These are phyloP conservation scores for Euura lappo DNA, from an alignment of 1,140 invertebrate genomes.

Conservation along the genomic window DNA sequence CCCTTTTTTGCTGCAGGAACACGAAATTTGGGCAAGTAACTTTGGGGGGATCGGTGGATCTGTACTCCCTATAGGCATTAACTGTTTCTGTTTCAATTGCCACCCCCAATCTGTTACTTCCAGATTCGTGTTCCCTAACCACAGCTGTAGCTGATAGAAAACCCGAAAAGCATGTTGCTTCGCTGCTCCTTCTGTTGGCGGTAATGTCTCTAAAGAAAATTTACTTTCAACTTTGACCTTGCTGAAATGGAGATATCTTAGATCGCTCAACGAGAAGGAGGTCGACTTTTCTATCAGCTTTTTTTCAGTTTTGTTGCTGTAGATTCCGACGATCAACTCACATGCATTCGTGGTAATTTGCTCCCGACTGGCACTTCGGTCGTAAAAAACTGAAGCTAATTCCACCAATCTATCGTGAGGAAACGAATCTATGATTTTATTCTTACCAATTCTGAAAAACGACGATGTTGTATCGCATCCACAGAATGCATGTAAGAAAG, in stretches of 20 bases:
- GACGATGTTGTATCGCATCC: conserved; percentile 13
- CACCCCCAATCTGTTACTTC: no score
- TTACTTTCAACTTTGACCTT: conserved; percentile 19
- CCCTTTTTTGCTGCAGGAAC: no score
- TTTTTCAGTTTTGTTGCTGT: conserved; percentile 16
- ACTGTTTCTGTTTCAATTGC: no score
- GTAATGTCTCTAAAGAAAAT: conserved; percentile 23
- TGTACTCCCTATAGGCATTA: no score
- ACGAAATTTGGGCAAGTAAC: no score
- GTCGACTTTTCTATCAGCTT: conserved; percentile 15
- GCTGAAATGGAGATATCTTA: conserved; percentile 16
- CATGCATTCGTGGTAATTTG: conserved; percentile 13
- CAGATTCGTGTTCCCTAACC: no score
- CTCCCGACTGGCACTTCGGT: conserved; percentile 12
- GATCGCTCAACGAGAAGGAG: conserved; percentile 15
- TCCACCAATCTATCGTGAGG: conserved; percentile 9
- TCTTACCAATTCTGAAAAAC: conserved; percentile 16
- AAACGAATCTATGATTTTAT: conserved; percentile 17
- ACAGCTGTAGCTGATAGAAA: no score
- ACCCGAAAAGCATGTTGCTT: conserved; percentile 27
- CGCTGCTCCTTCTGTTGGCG: conserved; percentile 27
- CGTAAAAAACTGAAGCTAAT: conserved; percentile 19
- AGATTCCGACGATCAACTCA: conserved; percentile 12
- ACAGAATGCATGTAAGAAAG: conserved; percentile 22
- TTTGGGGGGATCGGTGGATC: no score